Conservation (phyloP, 92 coral and sea anemone species). For the Pocillopora grandis region DNA sequence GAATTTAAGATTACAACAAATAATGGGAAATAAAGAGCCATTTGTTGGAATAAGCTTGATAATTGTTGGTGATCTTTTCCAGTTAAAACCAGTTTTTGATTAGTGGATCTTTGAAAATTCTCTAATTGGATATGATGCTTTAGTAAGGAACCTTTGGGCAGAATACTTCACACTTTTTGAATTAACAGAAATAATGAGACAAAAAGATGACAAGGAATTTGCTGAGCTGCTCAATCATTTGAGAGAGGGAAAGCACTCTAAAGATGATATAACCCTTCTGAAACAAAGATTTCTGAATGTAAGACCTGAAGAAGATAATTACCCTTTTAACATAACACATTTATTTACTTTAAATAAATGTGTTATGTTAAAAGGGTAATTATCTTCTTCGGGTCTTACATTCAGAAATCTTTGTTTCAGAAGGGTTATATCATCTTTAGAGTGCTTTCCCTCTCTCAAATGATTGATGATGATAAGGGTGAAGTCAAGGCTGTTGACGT, state of each 20-base stretch:
- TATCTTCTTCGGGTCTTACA: too few relatives aligned
- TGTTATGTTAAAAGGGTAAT: too few relatives aligned
- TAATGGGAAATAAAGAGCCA: conserved; percentile 49
- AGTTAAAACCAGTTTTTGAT: conserved; percentile 53
- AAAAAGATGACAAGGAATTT: conserved; percentile 63
- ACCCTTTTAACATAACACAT: conserved; percentile 37
- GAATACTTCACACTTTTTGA: conserved; percentile 41
- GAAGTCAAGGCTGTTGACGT: conserved; percentile 53
- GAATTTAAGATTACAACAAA: conserved; percentile 46
- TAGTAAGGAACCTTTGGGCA: conserved; percentile 58
- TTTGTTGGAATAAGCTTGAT: conserved; percentile 57
- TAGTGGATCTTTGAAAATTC: conserved; percentile 49
- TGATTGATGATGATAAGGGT: too few relatives aligned
- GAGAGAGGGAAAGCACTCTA: conserved; percentile 61
- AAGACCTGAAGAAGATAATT: conserved; percentile 4
- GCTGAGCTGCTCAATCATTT: conserved; percentile 59
- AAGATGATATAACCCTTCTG: conserved; percentile 30
- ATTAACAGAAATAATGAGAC: conserved; percentile 58
- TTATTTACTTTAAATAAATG: too few relatives aligned
- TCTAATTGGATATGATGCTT: conserved; percentile 37
- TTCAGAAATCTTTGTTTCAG: too few relatives aligned
- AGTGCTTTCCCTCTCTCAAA: too few relatives aligned
- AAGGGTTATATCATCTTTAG: too few relatives aligned
- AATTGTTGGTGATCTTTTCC: conserved; percentile 60
- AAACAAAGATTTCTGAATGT: conserved; percentile 46